Percentiles rank a stretch among this genome's conserved stretches.
These are phyloP conservation scores for Sakesphorus luctuosus DNA, from an alignment of 2,113 vertebrate species.

Conservation along the genomic window DNA sequence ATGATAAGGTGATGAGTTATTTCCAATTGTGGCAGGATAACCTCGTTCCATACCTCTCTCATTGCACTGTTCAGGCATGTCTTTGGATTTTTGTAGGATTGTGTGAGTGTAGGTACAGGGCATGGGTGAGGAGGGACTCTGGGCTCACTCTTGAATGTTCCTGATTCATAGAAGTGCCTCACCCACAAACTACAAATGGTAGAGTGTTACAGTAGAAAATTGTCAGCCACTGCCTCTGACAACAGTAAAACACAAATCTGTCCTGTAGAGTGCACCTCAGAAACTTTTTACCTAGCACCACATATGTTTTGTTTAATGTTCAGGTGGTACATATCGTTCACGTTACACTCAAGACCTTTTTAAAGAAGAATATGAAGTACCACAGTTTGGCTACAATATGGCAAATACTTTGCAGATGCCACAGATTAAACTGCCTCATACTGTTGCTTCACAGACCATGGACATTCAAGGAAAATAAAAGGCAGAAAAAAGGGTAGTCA, in stretches of 20 bases:
- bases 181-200: too few relatives aligned
- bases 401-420: not conserved
- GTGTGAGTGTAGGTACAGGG: fast-evolving
- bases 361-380: not conserved
- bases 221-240: not conserved
- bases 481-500: not conserved
- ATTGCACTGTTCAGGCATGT: not conserved
- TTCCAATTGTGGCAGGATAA: fast-evolving
- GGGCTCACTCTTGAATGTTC: fast-evolving
- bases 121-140: fast-evolving
- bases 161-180: not conserved
- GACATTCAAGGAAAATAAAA: not conserved
- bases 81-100: not conserved
- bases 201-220: not conserved
- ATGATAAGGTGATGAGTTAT: not conserved
- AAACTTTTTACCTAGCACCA: not conserved
- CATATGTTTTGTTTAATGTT: not conserved
- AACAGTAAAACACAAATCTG: not conserved
- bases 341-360: not conserved
- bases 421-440: not conserved
- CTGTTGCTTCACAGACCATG: not conserved
- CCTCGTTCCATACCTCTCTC: not conserved
- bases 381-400: not conserved
- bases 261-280: not conserved
- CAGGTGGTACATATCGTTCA: not conserved